Percentiles rank a stretch among this genome's conserved stretches.
Evolutionary conservation across 1,140 invertebrate species (phyloP).

Genomic region (Trachelipus rathkii): DNA sequence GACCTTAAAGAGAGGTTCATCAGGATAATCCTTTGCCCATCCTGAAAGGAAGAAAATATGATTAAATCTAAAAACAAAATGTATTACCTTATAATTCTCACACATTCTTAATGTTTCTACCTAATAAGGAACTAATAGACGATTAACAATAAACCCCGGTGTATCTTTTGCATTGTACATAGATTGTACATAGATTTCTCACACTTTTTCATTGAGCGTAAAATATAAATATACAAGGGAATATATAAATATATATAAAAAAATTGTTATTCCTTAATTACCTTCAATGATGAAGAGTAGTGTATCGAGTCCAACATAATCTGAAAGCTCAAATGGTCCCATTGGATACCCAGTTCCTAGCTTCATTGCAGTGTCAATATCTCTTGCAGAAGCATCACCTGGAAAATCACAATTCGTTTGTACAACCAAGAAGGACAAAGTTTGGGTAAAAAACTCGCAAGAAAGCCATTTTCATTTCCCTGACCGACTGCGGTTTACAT

Average conservation of each 20-base stretch:
- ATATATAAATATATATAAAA: no score
- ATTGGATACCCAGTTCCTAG: conserved; percentile 77
- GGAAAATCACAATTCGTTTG: conserved; percentile 46
- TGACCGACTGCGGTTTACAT: no score
- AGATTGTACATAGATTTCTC: neutral
- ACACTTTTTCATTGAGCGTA: neutral
- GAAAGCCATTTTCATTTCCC: no score
- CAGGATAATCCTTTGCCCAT: conserved; percentile 73
- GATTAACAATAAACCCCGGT: neutral
- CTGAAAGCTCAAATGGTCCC: conserved; percentile 75
- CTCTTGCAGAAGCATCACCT: conserved; percentile 57
- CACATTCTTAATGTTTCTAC: neutral
- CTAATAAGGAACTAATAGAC: neutral
- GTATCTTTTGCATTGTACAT: neutral
- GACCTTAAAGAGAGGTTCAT: conserved; percentile 69
- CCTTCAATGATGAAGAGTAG: conserved; percentile 57
- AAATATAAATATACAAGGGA: neutral
- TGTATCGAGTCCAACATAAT: conserved; percentile 76
- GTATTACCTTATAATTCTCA: no score
- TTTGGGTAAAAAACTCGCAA: no score
- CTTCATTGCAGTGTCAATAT: conserved; percentile 84
- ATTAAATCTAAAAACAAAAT: neutral
- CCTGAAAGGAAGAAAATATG: conserved; percentile 51
- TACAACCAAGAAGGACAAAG: no score
- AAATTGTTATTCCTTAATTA: conserved; percentile 41